Evolutionary conservation across 2,888 invertebrate genomes (phyloP), one percentile per base, ranked within the genome.

Genomic region (Cacoxenus indagator): DNA sequence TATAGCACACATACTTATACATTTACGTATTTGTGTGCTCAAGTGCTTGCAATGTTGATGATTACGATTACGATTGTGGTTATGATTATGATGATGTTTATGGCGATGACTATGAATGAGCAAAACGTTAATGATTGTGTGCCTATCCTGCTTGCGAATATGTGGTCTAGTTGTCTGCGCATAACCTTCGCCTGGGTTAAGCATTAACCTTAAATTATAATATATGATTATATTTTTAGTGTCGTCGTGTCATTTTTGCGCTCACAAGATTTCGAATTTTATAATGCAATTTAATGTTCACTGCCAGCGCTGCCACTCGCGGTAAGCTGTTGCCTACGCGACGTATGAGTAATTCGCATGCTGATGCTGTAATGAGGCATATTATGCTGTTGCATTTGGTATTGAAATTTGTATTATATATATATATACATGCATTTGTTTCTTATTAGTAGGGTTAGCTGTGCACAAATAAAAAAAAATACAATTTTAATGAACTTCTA

Each of bases 331-430:
- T 31, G 61, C 22, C 43, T 43, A 61, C 24, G 14, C n/a, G 37
- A 43, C 61, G 61, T 43, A 61, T 61, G 43, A 37, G 61, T 61
- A 61, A 61, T 61, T 22, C 22, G 43, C 43, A 43, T 43, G 61
- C 43, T 43, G 27, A 43, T 11, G n/a, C 37, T 61, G 61, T 61
- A 61, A 61, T 61, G 37, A 61, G 24, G 14, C 61, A 19, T 61
- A 43, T 61, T 61, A 61, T 61, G 61, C 4, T 61, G 37, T 61
- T 24, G 11, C 19, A 9, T 61, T 61, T 6, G 31, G 17, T 48
- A 48, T 48, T 17, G 9, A 48, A 9, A 31, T 48, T 48, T 48
- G 19, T 17, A n/a, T 4, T 2, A 19, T 48, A 4, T 17, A 19
- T 48, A 17, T 48, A 4, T 5, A 17, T 11, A 0, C 19, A 17